Evolutionary conservation across 1,140 invertebrate genomes (phyloP), one percentile per base, ranked within the genome.

Genomic region (Diuraphis noxia): DNA sequence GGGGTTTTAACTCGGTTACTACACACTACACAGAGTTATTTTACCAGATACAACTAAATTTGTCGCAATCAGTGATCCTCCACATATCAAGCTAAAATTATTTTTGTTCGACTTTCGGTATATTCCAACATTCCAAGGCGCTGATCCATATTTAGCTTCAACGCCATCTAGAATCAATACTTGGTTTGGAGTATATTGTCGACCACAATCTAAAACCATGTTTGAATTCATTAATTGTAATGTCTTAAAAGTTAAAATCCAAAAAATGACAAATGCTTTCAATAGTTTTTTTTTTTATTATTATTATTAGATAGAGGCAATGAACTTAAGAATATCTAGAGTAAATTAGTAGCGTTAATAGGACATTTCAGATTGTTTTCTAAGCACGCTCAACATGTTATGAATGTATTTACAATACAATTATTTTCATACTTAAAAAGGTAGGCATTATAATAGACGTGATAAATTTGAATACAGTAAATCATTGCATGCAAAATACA

Each of bases 11-110:
- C 1, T 21, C 10, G 17, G 4, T 5, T 5, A 3, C 2, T 23
- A 40, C 43, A 19, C 30, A 89, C 8, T 63, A 13, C 21, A 89
- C 21, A n/a, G 10, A 40, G 25, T 8, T 41, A 41, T 40, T n/a
- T 63, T 43, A 89, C 87, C 87, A 89, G 87, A 89, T 19, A 89
- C 87, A 10, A 72, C 56, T 89, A 89, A 41, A 89, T 89, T 63
- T 72, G 19, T 0, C 41, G 87, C 30, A 30, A 89, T 89, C 13
- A 89, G 40, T 10, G 82, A 21, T 85, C 82, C 82, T 46, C 82
- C 87, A n/a, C 87, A 89, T 56, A 88, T 88, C 25, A 88, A 25
- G 52, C 34, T 13, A 88, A 38, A 56, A 88, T 0, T 36, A 40
- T 38, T 38, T 38, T 41, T 23, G 1, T 36, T 30, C 2, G 40